Conservation (phyloP, 92 coral and sea anemone species). For the Scolanthus callimorphus region DNA sequence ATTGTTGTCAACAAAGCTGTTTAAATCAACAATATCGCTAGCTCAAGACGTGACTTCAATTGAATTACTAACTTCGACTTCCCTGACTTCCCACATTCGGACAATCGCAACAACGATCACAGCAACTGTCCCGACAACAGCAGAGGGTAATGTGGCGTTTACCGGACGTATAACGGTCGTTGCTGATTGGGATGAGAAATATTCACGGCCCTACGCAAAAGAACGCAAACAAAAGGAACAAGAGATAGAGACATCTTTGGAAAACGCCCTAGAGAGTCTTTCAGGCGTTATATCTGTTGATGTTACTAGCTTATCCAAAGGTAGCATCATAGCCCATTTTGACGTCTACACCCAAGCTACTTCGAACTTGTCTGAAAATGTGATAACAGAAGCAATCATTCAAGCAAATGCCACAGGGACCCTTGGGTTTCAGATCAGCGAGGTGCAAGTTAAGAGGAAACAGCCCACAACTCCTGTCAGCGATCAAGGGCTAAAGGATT, state of each 20-base stretch:
- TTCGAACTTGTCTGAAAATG: not conserved
- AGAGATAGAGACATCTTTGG: not conserved
- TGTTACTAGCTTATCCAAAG: not conserved
- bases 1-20: not conserved
- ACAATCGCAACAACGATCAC: no score
- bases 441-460: not conserved
- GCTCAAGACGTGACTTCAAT: not conserved
- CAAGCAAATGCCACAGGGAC: not conserved
- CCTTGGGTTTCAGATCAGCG: not conserved
- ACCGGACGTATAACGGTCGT: no score
- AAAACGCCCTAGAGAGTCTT: not conserved
- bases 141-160: no score
- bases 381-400: not conserved
- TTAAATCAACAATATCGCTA: not conserved
- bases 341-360: not conserved
- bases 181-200: not conserved
- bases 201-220: not conserved
- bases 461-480: not conserved
- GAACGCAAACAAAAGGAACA: not conserved
- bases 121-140: no score
- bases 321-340: not conserved
- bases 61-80: not conserved
- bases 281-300: not conserved
- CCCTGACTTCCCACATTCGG: no score
- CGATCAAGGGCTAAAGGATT: slow-evolving; percentile 5